Evolutionary conservation across 2,797 vertebrate species (phyloP), one percentile per base, ranked within the genome.

Genomic region (Pipistrellus nathusii): DNA sequence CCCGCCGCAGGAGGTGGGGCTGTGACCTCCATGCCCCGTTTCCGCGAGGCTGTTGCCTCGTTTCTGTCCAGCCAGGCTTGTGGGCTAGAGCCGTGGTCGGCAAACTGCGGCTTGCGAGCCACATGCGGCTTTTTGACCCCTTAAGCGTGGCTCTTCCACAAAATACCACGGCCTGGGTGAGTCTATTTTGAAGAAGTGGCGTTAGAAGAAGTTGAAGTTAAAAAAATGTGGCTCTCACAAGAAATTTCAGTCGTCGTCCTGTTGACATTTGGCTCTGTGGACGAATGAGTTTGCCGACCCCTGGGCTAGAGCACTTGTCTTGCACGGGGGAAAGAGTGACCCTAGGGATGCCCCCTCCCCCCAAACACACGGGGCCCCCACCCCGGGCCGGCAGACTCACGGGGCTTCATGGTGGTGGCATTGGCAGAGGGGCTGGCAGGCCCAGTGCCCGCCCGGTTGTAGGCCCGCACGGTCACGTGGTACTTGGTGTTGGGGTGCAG

Each of bases 361-460:
- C 2, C 11, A 23, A 6, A 17, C 17, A 25, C 32, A 9, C 35
- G 71, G 7, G 27, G 7, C 23, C 17, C 13, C 20, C n/a, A 18
- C 11, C 87, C 72, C 64, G n/a, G 10, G 44, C 10, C 17, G 80
- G 80, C 32, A 48, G 82, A 97, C 99, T 96, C 99, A 99, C 99
- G 99, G 53, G 99, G 99, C 94, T 99, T 99, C 64, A 98, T 99
- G 88, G 99, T 99, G 0, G 98, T 99, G 96, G 99, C 97, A 0
- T 99, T 98, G 94, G 99, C 98, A 1, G 99, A 98, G 15, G 99
- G 98, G 2, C 99, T 99, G 18, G 99, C 97, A 0, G 99, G 99
- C 0, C 99, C 99, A 0, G 99, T 99, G 82, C 99, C 99, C 0
- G 99, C 99, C 1, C 99, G 98, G 98, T 99, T 99, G 97, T 99